A percentile compares a stretch with the other conserved stretches of the same genome.
Evolutionary conservation across 2,888 invertebrate species (phyloP).

Genomic region (Anthrax anthrax): DNA sequence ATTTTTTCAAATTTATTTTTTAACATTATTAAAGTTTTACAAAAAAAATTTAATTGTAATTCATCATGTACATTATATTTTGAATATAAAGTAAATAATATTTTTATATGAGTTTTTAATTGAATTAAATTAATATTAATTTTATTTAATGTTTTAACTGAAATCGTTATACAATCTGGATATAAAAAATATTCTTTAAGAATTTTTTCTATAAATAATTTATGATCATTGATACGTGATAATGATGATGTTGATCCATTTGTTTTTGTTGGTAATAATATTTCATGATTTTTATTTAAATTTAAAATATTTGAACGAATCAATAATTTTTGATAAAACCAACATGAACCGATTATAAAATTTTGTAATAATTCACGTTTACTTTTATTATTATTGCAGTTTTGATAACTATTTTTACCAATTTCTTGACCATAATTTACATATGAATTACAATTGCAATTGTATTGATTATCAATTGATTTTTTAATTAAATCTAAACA

Average conservation of each 20-base stretch:
- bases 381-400: no score
- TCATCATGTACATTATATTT: constrained; percentile 8
- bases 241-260: no score
- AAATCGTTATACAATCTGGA: constrained; percentile 7
- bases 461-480: no score
- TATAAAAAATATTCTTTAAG: constrained; percentile 1
- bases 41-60: constrained; percentile 4
- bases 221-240: no score
- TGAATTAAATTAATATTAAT: constrained; percentile 1
- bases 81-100: constrained; percentile 4
- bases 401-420: no score
- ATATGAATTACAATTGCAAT: no score
- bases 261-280: neutral
- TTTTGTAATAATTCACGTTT: neutral
- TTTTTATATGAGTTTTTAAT: neutral
- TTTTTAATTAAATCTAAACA: no score
- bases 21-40: no score
- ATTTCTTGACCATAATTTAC: no score
- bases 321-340: neutral
- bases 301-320: neutral
- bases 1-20: no score
- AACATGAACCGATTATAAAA: neutral
- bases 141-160: neutral
- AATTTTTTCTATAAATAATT: neutral
- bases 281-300: neutral